Evolutionary conservation across 2,113 vertebrate species (phyloP), one percentile per base, ranked within the genome.

Genomic region (Amphilophus citrinellus): DNA sequence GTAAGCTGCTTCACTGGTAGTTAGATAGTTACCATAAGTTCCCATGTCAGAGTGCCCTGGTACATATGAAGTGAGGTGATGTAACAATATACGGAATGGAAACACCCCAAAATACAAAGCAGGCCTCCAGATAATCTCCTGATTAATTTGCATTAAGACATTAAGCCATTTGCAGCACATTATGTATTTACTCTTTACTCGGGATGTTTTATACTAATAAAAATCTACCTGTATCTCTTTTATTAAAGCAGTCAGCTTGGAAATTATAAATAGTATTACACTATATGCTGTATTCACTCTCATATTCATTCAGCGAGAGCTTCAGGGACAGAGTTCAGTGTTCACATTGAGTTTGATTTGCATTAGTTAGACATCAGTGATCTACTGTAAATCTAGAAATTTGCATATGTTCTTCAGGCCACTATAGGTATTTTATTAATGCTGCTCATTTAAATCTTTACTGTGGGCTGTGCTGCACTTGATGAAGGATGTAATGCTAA

Each of bases 311-410:
- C 65, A 86, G 63, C 68, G 73, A 82, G 66, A 44, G 59, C 85
- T 91, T 84, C 57, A 10, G 84, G 87, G 88, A 84, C 75, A 11
- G 59, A 61, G 60, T 24, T 66, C 35, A 80, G 86, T 86, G 80
- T 83, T 76, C 53, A 77, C 79, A 76, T 63, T 62, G 76, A 87
- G 84, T 79, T 42, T 86, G 68, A 91, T 87, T 83, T 30, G 68
- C 83, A 88, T 88, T 84, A 85, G 78, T 89, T 57, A 84, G 90
- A 89, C 88, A 87, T 83, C 86, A 62, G 30, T 81, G 87, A 58
- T 20, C 58, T 56, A 83, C 44, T 87, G 79, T 89, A 83, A 77
- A 91, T 90, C 84, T 86, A 83, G 44, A 82, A 82, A 88, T 84
- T 81, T 83, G 81, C 87, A 91, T 91, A 85, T 89, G 68, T 78